These are phyloP conservation scores for Nannobrachium achirus DNA, from an alignment of 2,113 vertebrate species.

Conservation along the genomic window DNA sequence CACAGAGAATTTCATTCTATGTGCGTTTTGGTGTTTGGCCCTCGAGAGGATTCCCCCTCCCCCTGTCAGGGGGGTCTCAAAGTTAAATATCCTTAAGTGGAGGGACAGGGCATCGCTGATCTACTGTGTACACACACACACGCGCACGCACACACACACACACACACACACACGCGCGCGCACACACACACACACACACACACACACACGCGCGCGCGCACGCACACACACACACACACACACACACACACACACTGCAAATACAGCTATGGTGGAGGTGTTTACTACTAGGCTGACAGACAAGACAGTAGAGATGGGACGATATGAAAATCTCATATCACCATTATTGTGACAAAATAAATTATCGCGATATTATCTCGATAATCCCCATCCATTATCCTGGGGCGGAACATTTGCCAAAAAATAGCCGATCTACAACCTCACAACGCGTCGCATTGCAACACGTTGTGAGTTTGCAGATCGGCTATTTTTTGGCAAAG, in stretches of 20 bases:
- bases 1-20: constrained; percentile 69
- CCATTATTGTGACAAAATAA: too few species aligned
- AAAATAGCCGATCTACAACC: too few species aligned
- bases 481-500: too few species aligned
- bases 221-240: constrained; percentile 10
- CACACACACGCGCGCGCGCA: not conserved
- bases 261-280: constrained; percentile 52
- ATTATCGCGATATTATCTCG: too few species aligned
- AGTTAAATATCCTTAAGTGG: constrained; percentile 63
- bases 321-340: too few species aligned
- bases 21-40: constrained; percentile 56
- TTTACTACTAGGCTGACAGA: constrained; percentile 51
- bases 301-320: too few species aligned
- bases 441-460: too few species aligned
- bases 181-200: constrained; percentile 53
- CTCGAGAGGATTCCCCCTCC: constrained; percentile 43
- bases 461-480: too few species aligned
- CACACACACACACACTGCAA: constrained; percentile 44
- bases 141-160: constrained; percentile 1
- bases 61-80: constrained; percentile 66
- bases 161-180: constrained; percentile 25
- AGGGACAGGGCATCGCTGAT: constrained; percentile 58
- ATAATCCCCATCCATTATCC: too few species aligned
- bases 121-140: constrained; percentile 56
- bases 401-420: too few species aligned